A percentile compares a stretch with the other conserved stretches of the same genome.
Evolutionary conservation across 2,113 vertebrate genomes (phyloP).

Genomic region (Chroicocephalus ridibundus): DNA sequence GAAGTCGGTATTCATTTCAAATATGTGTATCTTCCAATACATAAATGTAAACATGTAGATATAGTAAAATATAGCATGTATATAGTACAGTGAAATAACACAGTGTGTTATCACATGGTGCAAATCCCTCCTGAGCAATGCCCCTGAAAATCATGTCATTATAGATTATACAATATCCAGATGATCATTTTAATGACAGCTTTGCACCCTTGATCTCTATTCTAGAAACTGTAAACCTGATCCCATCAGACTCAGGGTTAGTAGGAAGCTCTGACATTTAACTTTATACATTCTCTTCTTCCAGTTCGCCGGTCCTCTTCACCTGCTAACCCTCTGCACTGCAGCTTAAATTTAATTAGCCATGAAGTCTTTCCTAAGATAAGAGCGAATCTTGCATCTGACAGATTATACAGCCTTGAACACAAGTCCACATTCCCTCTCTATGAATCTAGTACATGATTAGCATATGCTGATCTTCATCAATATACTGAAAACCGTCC

Average conservation of each 20-base stretch:
- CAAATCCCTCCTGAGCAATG: background rate
- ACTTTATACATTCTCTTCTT: background rate
- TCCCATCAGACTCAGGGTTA: background rate
- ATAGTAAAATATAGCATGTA: background rate
- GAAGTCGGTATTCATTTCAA: background rate
- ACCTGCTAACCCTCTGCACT: background rate
- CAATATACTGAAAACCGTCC: background rate
- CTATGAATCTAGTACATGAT: background rate
- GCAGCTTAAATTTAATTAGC: background rate
- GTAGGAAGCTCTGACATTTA: background rate
- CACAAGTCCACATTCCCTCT: background rate
- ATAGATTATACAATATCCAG: background rate
- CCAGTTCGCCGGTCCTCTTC: background rate
- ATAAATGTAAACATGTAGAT: background rate
- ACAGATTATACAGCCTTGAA: background rate
- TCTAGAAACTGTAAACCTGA: background rate
- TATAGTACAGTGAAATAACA: background rate
- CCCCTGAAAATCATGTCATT: background rate
- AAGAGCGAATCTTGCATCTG: background rate
- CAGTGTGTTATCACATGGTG: background rate
- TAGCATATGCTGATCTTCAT: constrained; percentile 7
- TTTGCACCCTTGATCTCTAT: background rate
- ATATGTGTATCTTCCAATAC: background rate
- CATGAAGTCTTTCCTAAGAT: background rate
- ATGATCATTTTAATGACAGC: background rate